Evolutionary conservation across 2,888 invertebrate genomes (phyloP), one percentile per base, ranked within the genome.

Genomic region (Operophtera brumata): DNA sequence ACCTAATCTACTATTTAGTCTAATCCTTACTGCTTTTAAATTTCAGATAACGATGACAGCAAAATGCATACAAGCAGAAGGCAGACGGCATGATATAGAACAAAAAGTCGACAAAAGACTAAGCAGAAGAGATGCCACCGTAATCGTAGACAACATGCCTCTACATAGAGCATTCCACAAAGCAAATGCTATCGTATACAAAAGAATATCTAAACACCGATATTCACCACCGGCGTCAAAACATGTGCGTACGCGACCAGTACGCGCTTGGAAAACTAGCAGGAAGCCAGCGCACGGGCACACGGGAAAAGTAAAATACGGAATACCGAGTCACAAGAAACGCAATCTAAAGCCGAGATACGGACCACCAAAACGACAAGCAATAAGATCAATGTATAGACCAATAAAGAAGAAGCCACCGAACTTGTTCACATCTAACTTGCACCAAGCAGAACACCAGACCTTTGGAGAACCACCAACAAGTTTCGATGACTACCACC

Each of bases 401-500:
- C 68, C 71, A 10, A 64, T 74, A n/a, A 73, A 78, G 10, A 53
- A 47, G n/a, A 54, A 44, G 25, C 39, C 43, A 12, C 0, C 59
- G 65, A 36, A 67, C 6, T 43, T 64, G 0, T 59, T 64, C 30
- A 8, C 37, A 12, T 12, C 52, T 20, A 46, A 20, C 9, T 8
- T 35, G 9, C 63, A 66, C n/a, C 58, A 63, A n/a, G 60, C 67
- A 40, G 76, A 77, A 47, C 74, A 78, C 2, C 56, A 63, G 7
- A 74, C 81, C 7, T 88, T 87, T 56, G 88, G 75, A 1, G 88
- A 89, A 57, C 87, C 88, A 5, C 86, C 86, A 1, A 45, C 47
- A n/a, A 69, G 7, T 28, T 28, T 32, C 9, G 6, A 26, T 7
- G 44, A 52, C n/a, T 40, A 46, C 6, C 46, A 35, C 1, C 49